Percentiles rank a stretch among this genome's conserved stretches.
Conservation (phyloP, 2,888 invertebrate species). For the Parnassius smintheus region DNA sequence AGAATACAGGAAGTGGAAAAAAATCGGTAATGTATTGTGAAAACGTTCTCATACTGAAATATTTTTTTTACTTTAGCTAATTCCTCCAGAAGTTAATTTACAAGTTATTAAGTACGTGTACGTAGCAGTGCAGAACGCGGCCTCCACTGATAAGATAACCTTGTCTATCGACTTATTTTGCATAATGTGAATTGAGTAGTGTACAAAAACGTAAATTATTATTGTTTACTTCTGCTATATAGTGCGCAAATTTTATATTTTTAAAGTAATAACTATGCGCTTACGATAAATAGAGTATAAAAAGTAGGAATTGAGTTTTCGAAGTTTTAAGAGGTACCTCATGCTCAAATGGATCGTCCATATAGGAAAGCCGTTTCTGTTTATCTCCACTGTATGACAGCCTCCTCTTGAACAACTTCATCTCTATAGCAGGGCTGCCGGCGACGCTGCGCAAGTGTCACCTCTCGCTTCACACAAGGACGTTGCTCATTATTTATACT, state of each 20-base stretch:
- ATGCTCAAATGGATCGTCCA: constrained; percentile 74
- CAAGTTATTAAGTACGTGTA: constrained; percentile 24
- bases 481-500: constrained; percentile 46
- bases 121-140: constrained; percentile 33
- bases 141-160: constrained; percentile 78
- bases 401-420: constrained; percentile 79
- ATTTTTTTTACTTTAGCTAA: background rate
- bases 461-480: constrained; percentile 43
- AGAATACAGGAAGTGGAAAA: too few species aligned
- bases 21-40: background rate
- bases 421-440: constrained; percentile 49
- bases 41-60: background rate
- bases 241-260: too few species aligned
- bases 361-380: constrained; percentile 69
- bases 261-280: too few species aligned
- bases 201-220: background rate
- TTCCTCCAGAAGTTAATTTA: constrained; percentile 21
- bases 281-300: too few species aligned
- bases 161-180: constrained; percentile 76
- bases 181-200: constrained; percentile 34
- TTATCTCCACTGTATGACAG: constrained; percentile 76
- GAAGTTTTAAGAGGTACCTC: constrained; percentile 56
- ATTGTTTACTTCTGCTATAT: background rate
- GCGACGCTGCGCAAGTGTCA: constrained; percentile 47
- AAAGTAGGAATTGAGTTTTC: background rate